Conservation (phyloP, 2,797 vertebrate species). For the Poliocrania exsul region DNA sequence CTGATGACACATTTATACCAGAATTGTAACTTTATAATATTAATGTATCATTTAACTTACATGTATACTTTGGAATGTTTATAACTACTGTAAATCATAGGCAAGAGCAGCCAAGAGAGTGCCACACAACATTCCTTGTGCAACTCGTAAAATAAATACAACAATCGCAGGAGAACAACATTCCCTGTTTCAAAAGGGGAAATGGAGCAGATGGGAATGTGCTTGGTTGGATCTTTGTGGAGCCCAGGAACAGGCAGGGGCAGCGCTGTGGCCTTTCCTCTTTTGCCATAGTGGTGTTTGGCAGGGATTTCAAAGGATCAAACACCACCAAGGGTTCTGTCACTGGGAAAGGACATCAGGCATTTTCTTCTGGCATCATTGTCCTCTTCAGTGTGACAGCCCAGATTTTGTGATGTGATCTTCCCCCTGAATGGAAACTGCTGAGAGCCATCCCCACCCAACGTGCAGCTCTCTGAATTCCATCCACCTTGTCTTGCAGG, state of each 20-base stretch:
- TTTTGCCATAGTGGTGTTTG: rapidly evolving
- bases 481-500: background rate
- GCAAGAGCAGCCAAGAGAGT: slow-evolving; percentile 57
- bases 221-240: background rate
- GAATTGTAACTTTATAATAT: slow-evolving; percentile 75
- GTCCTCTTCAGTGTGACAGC: background rate
- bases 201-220: background rate
- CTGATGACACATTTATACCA: slow-evolving; percentile 74
- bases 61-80: slow-evolving; percentile 80
- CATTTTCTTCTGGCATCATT: rapidly evolving
- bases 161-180: slow-evolving; percentile 60
- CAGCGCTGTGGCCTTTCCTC: rapidly evolving
- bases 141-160: slow-evolving; percentile 76
- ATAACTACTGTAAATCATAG: slow-evolving; percentile 77
- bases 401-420: background rate
- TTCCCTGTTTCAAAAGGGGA: slow-evolving; percentile 20
- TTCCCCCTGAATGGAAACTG: background rate
- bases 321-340: background rate
- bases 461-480: background rate
- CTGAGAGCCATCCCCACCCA: background rate
- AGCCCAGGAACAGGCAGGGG: background rate
- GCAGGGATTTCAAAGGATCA: background rate
- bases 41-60: slow-evolving; percentile 77
- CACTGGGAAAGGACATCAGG: background rate
- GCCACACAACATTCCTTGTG: slow-evolving; percentile 69